Conservation (phyloP, 2,113 vertebrate species). For the Gracilinanus agilis region DNA sequence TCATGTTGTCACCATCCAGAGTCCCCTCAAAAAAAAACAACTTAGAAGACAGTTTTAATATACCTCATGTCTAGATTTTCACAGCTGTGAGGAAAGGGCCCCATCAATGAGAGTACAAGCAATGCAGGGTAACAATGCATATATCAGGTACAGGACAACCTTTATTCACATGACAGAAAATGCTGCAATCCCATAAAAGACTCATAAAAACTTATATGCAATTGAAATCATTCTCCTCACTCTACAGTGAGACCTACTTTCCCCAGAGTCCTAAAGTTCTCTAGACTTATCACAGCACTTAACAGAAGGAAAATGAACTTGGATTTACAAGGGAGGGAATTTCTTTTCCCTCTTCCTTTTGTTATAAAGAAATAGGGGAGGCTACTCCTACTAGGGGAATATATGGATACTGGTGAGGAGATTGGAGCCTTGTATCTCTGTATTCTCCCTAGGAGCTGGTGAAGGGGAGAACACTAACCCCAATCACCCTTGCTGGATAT, state of each 20-base stretch:
- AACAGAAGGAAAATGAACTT: neutral
- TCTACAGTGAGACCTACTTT: neutral
- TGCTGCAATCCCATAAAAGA: neutral
- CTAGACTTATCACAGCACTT: neutral
- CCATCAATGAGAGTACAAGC: neutral
- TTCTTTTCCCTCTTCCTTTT: neutral
- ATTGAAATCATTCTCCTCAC: neutral
- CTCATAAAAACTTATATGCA: neutral
- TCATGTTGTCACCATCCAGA: no score
- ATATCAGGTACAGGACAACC: neutral
- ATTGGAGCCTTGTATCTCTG: no score
- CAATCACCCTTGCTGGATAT: no score
- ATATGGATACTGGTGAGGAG: no score
- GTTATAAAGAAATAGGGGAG: no score
- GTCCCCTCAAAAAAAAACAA: no score
- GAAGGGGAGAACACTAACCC: no score
- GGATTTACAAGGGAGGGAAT: neutral
- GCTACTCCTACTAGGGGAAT: no score
- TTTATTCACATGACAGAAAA: neutral
- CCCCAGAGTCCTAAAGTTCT: neutral
- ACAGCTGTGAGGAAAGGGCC: no score
- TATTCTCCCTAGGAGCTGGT: no score
- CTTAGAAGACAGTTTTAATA: no score
- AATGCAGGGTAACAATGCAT: neutral
- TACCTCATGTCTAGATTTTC: no score